These are phyloP conservation scores for Spodoptera litura DNA, from an alignment of 1,140 invertebrate genomes.

Conservation along the genomic window DNA sequence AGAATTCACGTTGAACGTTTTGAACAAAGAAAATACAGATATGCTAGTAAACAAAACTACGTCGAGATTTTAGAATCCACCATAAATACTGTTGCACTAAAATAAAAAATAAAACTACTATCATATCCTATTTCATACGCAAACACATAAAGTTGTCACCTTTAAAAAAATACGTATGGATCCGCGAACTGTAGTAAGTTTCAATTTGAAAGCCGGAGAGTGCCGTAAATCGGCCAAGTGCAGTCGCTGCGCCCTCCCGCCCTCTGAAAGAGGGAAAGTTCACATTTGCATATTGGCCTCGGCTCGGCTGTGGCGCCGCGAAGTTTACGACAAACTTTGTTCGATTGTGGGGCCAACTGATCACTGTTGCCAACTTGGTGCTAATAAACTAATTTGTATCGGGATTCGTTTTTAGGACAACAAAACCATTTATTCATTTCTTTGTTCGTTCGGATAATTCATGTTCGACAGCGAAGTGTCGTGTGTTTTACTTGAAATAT, in stretches of 20 bases:
- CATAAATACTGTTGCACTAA: neutral
- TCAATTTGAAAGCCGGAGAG: conserved; percentile 69
- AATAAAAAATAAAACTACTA: neutral
- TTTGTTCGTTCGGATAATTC: no score
- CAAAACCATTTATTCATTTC: neutral
- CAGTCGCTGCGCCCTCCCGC: conserved; percentile 59
- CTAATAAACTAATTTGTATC: conserved; percentile 32
- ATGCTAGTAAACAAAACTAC: neutral
- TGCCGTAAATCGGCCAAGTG: conserved; percentile 83
- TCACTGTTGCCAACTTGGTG: conserved; percentile 25
- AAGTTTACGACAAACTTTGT: conserved; percentile 61
- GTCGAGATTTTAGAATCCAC: neutral
- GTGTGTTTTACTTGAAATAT: no score
- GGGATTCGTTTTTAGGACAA: conserved; percentile 3
- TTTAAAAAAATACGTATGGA: conserved; percentile 40
- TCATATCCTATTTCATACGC: neutral
- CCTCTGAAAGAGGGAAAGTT: conserved; percentile 78
- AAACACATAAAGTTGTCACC: conserved; percentile 13
- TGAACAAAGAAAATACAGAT: no score
- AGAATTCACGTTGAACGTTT: no score
- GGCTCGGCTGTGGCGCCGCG: conserved; percentile 46
- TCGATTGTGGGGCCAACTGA: conserved; percentile 46
- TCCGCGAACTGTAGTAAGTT: conserved; percentile 57
- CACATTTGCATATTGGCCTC: conserved; percentile 80
- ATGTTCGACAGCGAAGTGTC: no score